Conservation (phyloP, 2,888 invertebrate genomes). For the Pandemis cinnamomeana region DNA sequence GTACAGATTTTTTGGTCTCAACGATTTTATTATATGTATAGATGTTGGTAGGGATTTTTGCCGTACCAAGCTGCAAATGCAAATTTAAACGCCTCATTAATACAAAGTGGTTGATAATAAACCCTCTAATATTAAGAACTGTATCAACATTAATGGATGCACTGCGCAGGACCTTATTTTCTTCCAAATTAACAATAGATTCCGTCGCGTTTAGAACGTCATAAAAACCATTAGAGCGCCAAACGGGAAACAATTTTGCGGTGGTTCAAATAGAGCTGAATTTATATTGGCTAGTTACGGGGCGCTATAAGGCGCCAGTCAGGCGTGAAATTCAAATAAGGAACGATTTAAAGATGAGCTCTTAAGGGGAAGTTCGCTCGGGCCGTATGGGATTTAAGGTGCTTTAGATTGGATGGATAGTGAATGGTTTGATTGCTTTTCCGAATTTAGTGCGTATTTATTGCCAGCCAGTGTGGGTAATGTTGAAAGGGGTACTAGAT, state of each 20-base stretch:
- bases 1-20: no score
- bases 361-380: slow-evolving; percentile 55
- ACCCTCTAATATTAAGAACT: slow-evolving; percentile 31
- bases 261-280: slow-evolving; percentile 48
- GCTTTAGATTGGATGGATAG: slow-evolving; percentile 16
- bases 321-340: slow-evolving; percentile 70
- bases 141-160: slow-evolving; percentile 30
- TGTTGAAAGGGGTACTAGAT: no score
- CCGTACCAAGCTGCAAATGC: background rate
- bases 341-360: slow-evolving; percentile 56
- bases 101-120: slow-evolving; percentile 28
- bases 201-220: slow-evolving; percentile 12
- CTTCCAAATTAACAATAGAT: slow-evolving; percentile 36
- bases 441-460: slow-evolving; percentile 23
- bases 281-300: slow-evolving; percentile 46
- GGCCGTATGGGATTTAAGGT: slow-evolving; percentile 23
- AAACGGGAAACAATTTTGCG: slow-evolving; percentile 13
- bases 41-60: background rate
- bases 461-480: background rate
- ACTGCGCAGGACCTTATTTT: slow-evolving; percentile 32
- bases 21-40: no score
- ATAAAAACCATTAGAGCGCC: slow-evolving; percentile 13
- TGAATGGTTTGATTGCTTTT: slow-evolving; percentile 33
- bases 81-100: slow-evolving; percentile 17
- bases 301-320: slow-evolving; percentile 49